These are phyloP conservation scores for Callocephalon fimbriatum DNA, from an alignment of 2,113 vertebrate genomes.

Conservation along the genomic window DNA sequence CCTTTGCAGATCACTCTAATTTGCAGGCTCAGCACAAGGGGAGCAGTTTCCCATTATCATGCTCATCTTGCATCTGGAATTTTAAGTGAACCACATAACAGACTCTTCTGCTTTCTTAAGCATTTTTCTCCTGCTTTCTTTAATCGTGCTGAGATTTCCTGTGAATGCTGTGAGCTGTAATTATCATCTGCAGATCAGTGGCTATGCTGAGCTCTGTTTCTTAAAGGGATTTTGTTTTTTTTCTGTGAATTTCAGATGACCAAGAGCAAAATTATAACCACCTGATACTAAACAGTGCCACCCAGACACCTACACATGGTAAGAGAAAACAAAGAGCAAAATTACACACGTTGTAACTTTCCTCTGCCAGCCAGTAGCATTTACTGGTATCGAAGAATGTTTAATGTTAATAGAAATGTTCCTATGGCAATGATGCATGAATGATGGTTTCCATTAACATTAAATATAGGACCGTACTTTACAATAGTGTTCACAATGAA, in stretches of 20 bases:
- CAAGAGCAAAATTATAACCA: slow-evolving; percentile 96
- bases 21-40: slow-evolving; percentile 42
- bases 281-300: slow-evolving; percentile 90
- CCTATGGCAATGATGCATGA: neutral
- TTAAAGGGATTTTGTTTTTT: slow-evolving; percentile 65
- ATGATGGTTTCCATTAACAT: slow-evolving; percentile 28
- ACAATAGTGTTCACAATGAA: neutral
- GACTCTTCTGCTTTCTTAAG: slow-evolving; percentile 68
- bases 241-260: slow-evolving; percentile 88
- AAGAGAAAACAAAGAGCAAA: slow-evolving; percentile 78
- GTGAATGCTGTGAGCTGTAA: slow-evolving; percentile 66
- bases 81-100: slow-evolving; percentile 45
- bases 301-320: slow-evolving; percentile 95
- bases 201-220: slow-evolving; percentile 32
- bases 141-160: slow-evolving; percentile 61
- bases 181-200: slow-evolving; percentile 63
- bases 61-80: slow-evolving; percentile 46
- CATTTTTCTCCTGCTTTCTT: slow-evolving; percentile 62
- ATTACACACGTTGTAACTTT: slow-evolving; percentile 65
- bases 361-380: slow-evolving; percentile 34
- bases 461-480: slow-evolving; percentile 50
- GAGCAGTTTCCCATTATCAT: neutral
- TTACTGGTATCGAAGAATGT: neutral
- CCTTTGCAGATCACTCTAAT: neutral
- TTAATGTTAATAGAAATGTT: slow-evolving; percentile 39